Evolutionary conservation across 1,140 invertebrate species (phyloP).

Genomic region (Oncopodura yosiiana): DNA sequence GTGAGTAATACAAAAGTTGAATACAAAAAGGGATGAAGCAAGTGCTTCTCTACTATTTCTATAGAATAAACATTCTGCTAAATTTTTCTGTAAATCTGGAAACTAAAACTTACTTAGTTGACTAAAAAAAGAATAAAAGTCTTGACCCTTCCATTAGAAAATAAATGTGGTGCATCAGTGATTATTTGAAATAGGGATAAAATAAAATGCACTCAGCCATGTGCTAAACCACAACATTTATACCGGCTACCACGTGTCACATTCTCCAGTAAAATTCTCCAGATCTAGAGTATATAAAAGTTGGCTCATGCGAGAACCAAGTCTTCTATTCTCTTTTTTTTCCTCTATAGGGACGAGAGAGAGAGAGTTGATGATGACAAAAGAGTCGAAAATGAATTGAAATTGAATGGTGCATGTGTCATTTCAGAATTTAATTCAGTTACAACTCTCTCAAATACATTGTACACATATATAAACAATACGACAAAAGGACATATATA

Average conservation of each 20-base stretch:
- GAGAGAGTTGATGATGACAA: too few species aligned
- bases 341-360: background rate
- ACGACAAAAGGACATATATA: background rate
- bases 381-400: background rate
- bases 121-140: conserved; percentile 6
- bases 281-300: too few species aligned
- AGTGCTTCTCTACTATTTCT: background rate
- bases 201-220: conserved; percentile 23
- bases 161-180: too few species aligned
- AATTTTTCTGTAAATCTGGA: background rate
- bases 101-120: conserved; percentile 3
- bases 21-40: background rate
- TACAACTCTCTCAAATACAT: background rate
- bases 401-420: background rate
- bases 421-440: background rate
- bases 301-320: too few species aligned
- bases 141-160: too few species aligned
- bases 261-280: too few species aligned
- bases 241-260: too few species aligned
- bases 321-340: background rate
- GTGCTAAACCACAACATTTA: conserved; percentile 21
- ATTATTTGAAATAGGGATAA: background rate
- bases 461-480: background rate
- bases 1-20: too few species aligned
- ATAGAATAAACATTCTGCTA: background rate